Base-by-base conservation (phyloP, 2,113 vertebrate genomes). In the Sebastes fasciatus region DNA sequence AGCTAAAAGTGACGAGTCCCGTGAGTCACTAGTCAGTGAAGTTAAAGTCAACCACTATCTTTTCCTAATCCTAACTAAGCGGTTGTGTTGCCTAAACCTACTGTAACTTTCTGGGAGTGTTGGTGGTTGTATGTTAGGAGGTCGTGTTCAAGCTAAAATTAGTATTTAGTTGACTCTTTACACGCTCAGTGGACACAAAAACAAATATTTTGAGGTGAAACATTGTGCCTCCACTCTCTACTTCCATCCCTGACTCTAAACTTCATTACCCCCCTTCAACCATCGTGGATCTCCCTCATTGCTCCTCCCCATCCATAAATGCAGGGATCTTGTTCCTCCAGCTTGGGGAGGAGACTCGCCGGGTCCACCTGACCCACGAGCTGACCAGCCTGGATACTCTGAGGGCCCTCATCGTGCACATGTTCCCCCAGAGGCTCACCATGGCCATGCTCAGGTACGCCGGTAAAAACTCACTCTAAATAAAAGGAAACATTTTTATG, bases 401-500 rank as follows among this genome's bases (percentile, higher is more conserved):
- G 87, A 96, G 98, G 75, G 97, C 98, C 3, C 98, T 99, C 89
- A 97, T 99, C 1, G 97, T 97, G 45, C 98, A 99, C 96, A 98
- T 99, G 97, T 99, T 99, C 95, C 98, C 98, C 55, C 98, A 99
- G 95, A 98, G 99, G 92, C 97, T 99, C 89, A 99, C 97, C 84
- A 98, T 99, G 97, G 97, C 97, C 64, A 98, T 98, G 95, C 96
- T 99, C 48, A 98, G 98, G 94, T 95, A 86, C 34, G 40, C 4
- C 2, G 1, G 1, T 14, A 48, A 23, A 26, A n/a, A 54, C 21
- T 34, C 34, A 34, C 34, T 34, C 34, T 51, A 2, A 19, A 52
- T 6, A 10, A 40, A 58, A 34, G 34, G 3, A 34, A 34, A 34
- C 34, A 34, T 34, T 34, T 34, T 34, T 21, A 12, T 43, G 16